These are phyloP conservation scores for Phorcus lineatus DNA, from an alignment of 2,888 invertebrate genomes.

Conservation along the genomic window DNA sequence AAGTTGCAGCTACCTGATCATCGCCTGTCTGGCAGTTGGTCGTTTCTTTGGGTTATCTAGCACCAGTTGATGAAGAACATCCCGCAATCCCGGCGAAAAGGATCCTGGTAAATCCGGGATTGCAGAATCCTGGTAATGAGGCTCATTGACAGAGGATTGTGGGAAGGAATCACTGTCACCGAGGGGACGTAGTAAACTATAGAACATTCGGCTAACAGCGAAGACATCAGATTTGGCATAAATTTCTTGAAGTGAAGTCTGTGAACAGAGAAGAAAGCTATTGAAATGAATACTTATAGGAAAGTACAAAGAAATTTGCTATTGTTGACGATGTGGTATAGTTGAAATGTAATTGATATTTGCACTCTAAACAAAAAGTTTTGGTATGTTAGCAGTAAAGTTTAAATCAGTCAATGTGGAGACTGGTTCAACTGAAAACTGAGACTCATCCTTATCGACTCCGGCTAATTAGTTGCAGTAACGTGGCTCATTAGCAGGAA, in stretches of 20 bases:
- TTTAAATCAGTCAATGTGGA: too few species aligned
- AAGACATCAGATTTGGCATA: slow-evolving; percentile 45
- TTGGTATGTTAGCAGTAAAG: too few species aligned
- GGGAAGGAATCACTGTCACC: slow-evolving; percentile 38
- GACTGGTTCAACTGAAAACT: too few species aligned
- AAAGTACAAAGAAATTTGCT: too few species aligned
- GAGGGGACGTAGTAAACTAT: slow-evolving; percentile 34
- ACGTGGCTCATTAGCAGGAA: too few species aligned
- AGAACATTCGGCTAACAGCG: slow-evolving; percentile 48
- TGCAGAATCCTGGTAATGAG: slow-evolving; percentile 41
- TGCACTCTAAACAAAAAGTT: too few species aligned
- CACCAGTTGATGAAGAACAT: slow-evolving; percentile 41
- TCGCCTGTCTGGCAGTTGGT: slow-evolving; percentile 37
- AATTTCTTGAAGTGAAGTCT: slow-evolving; percentile 40
- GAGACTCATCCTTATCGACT: too few species aligned
- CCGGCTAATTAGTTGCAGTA: too few species aligned
- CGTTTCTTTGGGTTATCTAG: slow-evolving; percentile 39
- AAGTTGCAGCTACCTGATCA: slow-evolving; percentile 44
- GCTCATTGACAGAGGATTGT: slow-evolving; percentile 33
- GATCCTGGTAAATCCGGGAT: slow-evolving; percentile 37
- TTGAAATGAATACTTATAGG: not conserved
- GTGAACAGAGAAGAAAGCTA: not conserved
- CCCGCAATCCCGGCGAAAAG: slow-evolving; percentile 32
- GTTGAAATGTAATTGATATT: too few species aligned
- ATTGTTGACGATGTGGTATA: too few species aligned